Evolutionary conservation across 1,140 invertebrate species (phyloP).

Genomic region (Bathynomus jamesi): DNA sequence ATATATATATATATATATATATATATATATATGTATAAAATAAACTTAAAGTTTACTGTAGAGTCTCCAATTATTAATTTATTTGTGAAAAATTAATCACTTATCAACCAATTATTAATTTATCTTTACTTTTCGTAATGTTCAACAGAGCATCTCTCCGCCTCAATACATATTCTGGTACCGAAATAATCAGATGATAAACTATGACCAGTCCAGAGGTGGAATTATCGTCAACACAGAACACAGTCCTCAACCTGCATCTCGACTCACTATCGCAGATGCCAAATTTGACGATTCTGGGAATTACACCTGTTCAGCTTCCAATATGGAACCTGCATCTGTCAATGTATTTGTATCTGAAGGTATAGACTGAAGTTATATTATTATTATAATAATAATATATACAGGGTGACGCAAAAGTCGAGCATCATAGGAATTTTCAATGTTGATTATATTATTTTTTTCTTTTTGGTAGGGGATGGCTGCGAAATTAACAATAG

Average conservation of each 20-base stretch:
- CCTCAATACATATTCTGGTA: conserved; percentile 40
- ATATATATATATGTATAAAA: no score
- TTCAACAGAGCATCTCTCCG: conserved; percentile 37
- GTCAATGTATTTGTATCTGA: conserved; percentile 73
- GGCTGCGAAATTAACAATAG: no score
- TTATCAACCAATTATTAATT: not conserved
- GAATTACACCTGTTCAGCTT: conserved; percentile 66
- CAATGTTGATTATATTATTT: no score
- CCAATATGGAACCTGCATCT: conserved; percentile 65
- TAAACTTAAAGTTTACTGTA: no score
- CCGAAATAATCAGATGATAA: conserved; percentile 40
- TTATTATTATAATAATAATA: no score
- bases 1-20: no score
- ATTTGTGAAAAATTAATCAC: no score
- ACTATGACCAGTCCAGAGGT: conserved; percentile 38
- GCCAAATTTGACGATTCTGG: conserved; percentile 52
- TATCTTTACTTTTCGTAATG: not conserved
- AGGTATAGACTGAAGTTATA: no score
- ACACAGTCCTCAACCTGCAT: conserved; percentile 41
- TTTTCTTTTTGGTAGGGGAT: no score
- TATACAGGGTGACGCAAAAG: no score
- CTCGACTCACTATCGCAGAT: conserved; percentile 28
- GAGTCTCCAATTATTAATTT: no score
- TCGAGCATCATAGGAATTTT: no score
- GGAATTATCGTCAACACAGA: conserved; percentile 27